Base-by-base conservation (phyloP, 2,888 invertebrate species). In the Apamea sordens region DNA sequence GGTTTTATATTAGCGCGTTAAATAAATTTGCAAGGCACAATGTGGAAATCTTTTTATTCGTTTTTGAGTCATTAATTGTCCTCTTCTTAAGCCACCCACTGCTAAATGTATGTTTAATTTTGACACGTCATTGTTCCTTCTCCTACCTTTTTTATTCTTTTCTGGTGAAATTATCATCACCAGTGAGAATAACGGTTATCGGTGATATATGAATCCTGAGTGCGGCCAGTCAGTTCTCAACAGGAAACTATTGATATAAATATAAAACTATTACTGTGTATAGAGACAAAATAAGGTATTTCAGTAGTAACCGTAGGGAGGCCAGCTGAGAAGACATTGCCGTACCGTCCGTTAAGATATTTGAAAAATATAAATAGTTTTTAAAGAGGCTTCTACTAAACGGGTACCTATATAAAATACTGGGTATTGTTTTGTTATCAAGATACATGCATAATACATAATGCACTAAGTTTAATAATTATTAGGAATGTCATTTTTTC, bases 11-110 rank as follows among this genome's bases (percentile, higher is more conserved):
- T 79, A 76, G 69, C 41, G 67, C 63, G n/a, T 70, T 71, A 61
- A 65, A 78, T 82, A 82, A 73, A 80, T 76, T 83, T 81, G 64
- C 32, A 64, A 65, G 7, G n/a, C 69, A 69, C 72, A 65, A 64
- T 76, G 56, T 56, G 36, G 41, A 15, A 65, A 13, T 32, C 8
- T 61, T 84, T 67, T 71, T 73, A 18, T 63, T 8, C 44, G 2
- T 65, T 63, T 84, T 78, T 3, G 7, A 36, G 56, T 68, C 47
- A 79, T 82, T 84, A 72, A 68, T 72, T 83, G 36, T 63, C 56
- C 56, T 83, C 69, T 61, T 53, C 15, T 71, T 68, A 63, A 71
- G 21, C 15, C 71, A 47, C 67, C 67, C 84, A 83, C 79, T 28
- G 47, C 36, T 71, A 32, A 63, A 71, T 63, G 84, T 56, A 56